Evolutionary conservation across 2,797 vertebrate genomes (phyloP).

Genomic region (Lepus oiostolus): DNA sequence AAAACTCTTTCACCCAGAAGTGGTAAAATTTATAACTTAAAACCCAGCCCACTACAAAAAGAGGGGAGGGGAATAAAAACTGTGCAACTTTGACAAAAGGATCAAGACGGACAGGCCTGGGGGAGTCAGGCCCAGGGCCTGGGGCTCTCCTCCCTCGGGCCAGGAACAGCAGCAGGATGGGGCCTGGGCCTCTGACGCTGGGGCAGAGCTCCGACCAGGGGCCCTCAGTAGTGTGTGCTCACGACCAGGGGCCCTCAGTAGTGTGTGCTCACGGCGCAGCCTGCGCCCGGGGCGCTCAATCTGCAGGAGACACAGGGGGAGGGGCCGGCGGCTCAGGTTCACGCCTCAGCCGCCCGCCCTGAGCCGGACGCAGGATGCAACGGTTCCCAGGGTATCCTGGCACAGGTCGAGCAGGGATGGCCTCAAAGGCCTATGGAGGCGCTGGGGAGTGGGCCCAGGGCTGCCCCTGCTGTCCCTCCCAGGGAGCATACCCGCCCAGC

Average conservation of each 20-base stretch:
- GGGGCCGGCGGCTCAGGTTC: neutral
- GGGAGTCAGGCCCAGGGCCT: slow-evolving; percentile 36
- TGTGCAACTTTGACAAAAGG: slow-evolving; percentile 88
- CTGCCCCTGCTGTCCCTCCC: neutral
- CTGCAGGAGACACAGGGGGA: neutral
- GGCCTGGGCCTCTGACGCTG: neutral
- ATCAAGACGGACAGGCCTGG: slow-evolving; percentile 75
- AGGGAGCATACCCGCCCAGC: neutral
- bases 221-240: slow-evolving; percentile 80
- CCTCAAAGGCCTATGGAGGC: neutral
- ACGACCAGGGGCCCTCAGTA: slow-evolving; percentile 63
- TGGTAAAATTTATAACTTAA: slow-evolving; percentile 90
- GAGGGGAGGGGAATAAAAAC: slow-evolving; percentile 80
- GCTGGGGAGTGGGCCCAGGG: neutral
- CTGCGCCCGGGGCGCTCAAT: slow-evolving; percentile 6
- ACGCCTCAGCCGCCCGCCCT: neutral
- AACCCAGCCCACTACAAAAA: slow-evolving; percentile 90
- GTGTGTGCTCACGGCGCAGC: slow-evolving; percentile 54
- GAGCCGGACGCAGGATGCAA: accelerated
- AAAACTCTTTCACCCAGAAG: slow-evolving; percentile 88
- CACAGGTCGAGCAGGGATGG: neutral
- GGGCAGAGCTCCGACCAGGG: neutral
- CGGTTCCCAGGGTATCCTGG: neutral
- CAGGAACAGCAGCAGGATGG: slow-evolving; percentile 72
- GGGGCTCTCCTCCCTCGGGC: neutral